Evolutionary conservation across 1,140 invertebrate species (phyloP), one percentile per base, ranked within the genome.

Genomic region (Colletes latitarsis): DNA sequence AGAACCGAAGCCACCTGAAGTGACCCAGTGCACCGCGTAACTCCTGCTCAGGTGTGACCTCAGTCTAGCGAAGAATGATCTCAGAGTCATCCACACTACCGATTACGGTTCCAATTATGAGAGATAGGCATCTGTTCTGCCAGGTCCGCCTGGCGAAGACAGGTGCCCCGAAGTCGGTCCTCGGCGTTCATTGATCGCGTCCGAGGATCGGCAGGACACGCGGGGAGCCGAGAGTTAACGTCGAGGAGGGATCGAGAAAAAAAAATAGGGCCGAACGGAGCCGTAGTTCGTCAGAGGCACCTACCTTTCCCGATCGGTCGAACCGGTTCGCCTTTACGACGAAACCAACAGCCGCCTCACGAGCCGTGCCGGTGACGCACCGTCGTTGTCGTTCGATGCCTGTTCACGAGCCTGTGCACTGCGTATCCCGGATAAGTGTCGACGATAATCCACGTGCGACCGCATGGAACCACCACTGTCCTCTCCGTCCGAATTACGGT

Each of bases 271-370:
- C 17, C 58, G 55, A 60, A 41, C 49, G 53, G 46, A 60, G 64
- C 43, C 21, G n/a, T 52, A 43, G 57, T 77, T 78, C 80, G 74
- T 77, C 70, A 39, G 53, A 60, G 68, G 74, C 76, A 85, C 83
- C 83, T 85, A 85, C 83, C 83, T 85, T 85, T 58, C 75, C 69
- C 83, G 83, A 85, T 75, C 49, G 66, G 81, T 60, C 58, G 83
- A 85, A 85, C 81, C 83, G 81, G 83, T 85, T 85, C 75, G 76
- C 81, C 62, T 78, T 82, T 82, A 80, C 77, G 79, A 82, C 75
- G 81, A 71, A 63, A 82, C 67, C 52, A 69, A 74, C 52, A 57
- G 71, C 72, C 53, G 78, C 49, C 69, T 72, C 64, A 30, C 58
- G 43, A 57, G 41, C 43, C 49, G 66, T 58, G 69, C 63, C 58